These are phyloP conservation scores for Cliona cf. orientalis DNA, from an alignment of 37 sponge, comb jelly and placozoan genomes.

Conservation along the genomic window DNA sequence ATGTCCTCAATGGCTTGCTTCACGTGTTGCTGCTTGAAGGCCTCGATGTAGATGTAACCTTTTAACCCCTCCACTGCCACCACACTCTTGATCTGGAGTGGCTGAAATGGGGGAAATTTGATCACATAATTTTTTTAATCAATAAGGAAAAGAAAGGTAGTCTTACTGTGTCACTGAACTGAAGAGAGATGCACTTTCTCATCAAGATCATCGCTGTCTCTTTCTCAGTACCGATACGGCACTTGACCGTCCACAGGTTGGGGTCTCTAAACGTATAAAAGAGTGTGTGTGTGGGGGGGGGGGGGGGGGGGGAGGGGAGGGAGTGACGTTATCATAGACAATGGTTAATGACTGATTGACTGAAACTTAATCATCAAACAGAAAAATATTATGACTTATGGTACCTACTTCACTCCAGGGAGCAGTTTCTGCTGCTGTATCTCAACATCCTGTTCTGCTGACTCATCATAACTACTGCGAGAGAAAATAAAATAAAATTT, in stretches of 20 bases:
- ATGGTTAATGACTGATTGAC: not conserved
- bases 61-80: conserved; percentile 93
- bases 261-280: conserved; percentile 77
- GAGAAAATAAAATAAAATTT: not conserved
- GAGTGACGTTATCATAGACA: not conserved
- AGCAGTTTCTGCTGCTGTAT: conserved; percentile 92
- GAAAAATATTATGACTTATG: too few species aligned
- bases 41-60: conserved; percentile 97
- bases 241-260: conserved; percentile 96
- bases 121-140: not conserved
- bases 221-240: conserved; percentile 90
- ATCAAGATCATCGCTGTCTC: conserved; percentile 91
- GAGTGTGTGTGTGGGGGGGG: not conserved
- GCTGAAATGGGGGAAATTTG: conserved; percentile 53
- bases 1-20: conserved; percentile 97
- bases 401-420: conserved; percentile 92
- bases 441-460: conserved; percentile 69
- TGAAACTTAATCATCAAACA: too few species aligned
- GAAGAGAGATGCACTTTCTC: conserved; percentile 88
- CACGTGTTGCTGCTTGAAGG: conserved; percentile 97
- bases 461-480: conserved; percentile 59
- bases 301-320: not conserved
- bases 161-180: conserved; percentile 77
- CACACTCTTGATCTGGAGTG: conserved; percentile 93
- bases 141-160: not conserved